These are phyloP conservation scores for Phania funesta DNA, from an alignment of 2,888 invertebrate species.

Conservation along the genomic window DNA sequence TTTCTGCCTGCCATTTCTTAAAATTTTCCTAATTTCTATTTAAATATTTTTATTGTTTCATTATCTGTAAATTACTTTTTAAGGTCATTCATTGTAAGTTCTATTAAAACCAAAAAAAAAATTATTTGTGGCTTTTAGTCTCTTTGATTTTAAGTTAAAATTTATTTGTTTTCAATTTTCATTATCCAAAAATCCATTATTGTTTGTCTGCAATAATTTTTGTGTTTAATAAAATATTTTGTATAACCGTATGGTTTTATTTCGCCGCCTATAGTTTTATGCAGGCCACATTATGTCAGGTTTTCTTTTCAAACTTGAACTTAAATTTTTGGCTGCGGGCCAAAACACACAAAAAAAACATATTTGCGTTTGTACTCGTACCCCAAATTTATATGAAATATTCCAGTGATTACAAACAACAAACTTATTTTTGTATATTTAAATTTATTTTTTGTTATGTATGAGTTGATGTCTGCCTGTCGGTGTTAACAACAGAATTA, in stretches of 20 bases:
- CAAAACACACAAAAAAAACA: slow-evolving; percentile 15
- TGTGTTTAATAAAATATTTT: slow-evolving; percentile 25
- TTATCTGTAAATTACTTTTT: too few relatives aligned
- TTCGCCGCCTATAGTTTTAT: not conserved
- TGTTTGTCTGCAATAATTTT: slow-evolving; percentile 13
- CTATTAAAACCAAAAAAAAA: not conserved
- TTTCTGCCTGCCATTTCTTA: too few relatives aligned
- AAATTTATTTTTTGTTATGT: not conserved
- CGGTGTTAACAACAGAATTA: slow-evolving; percentile 14
- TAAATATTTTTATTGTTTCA: too few relatives aligned
- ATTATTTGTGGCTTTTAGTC: not conserved
- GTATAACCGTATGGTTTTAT: slow-evolving; percentile 14
- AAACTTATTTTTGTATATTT: slow-evolving; percentile 28
- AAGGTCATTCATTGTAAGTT: too few relatives aligned
- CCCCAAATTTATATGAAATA: slow-evolving; percentile 34
- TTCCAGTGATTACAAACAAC: slow-evolving; percentile 51
- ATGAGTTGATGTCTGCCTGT: slow-evolving; percentile 9
- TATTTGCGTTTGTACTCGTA: not conserved
- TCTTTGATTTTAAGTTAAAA: not conserved
- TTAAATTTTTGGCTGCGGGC: slow-evolving; percentile 60
- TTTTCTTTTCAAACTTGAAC: slow-evolving; percentile 61
- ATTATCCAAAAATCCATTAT: slow-evolving; percentile 28
- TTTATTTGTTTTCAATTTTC: slow-evolving; percentile 41
- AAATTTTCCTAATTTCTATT: too few relatives aligned
- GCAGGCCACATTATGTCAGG: slow-evolving; percentile 19